A percentile compares a stretch with the other conserved stretches of the same genome.
These are phyloP conservation scores for Mesorhabditis belari DNA, from an alignment of 2,888 invertebrate species.

Conservation along the genomic window DNA sequence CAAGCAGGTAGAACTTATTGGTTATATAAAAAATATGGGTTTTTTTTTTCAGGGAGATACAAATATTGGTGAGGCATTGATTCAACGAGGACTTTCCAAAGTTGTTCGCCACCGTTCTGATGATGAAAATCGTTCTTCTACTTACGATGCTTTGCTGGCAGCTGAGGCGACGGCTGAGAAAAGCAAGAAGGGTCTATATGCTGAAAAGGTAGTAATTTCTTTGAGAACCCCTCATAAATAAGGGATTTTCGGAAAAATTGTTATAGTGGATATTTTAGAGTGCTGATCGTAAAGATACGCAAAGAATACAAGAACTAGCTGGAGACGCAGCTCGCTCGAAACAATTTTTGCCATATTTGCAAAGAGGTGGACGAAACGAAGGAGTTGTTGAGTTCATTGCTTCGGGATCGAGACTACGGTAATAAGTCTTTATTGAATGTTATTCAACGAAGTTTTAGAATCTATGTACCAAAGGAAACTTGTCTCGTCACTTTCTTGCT, in stretches of 20 bases:
- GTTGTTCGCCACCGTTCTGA: conserved; percentile 88
- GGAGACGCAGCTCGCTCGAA: conserved; percentile 48
- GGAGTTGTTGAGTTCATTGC: conserved; percentile 93
- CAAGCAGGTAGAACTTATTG: conserved; percentile 63
- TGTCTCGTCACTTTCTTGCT: conserved; percentile 88
- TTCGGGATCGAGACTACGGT: conserved; percentile 87
- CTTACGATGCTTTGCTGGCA: conserved; percentile 81
- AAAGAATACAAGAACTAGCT: conserved; percentile 40
- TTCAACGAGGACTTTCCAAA: conserved; percentile 72
- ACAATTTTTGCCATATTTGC: conserved; percentile 85
- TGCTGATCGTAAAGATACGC: conserved; percentile 1
- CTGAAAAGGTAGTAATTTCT: conserved; percentile 52
- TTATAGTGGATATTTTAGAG: background rate
- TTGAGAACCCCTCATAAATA: conserved; percentile 23
- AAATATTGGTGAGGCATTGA: conserved; percentile 78
- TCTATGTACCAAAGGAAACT: conserved; percentile 88
- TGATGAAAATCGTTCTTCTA: conserved; percentile 69
- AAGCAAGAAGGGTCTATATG: conserved; percentile 73
- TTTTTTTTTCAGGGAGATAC: conserved; percentile 13
- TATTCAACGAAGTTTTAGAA: too few species aligned
- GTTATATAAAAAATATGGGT: too few species aligned
- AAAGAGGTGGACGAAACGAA: conserved; percentile 77
- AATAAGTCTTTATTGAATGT: too few species aligned
- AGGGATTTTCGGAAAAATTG: conserved; percentile 1
- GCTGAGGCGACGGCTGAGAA: conserved; percentile 89